Percentiles rank a stretch among this genome's conserved stretches.
Conservation (phyloP, 2,888 invertebrate genomes). For the Hanleya hanleyi region DNA sequence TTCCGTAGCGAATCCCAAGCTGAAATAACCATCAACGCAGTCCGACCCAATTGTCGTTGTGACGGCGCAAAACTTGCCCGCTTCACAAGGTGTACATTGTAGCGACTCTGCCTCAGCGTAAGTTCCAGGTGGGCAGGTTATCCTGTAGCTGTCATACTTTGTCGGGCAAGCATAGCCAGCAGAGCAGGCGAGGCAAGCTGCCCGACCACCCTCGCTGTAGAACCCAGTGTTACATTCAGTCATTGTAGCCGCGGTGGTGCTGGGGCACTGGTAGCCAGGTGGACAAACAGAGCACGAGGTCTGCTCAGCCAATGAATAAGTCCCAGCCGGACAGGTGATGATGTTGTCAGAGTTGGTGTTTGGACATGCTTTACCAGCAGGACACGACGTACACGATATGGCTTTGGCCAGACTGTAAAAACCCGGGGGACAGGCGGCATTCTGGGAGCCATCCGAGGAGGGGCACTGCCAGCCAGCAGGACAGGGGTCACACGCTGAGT, state of each 20-base stretch:
- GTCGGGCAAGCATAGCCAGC: constrained; percentile 67
- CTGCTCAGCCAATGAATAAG: constrained; percentile 53
- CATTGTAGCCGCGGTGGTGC: constrained; percentile 43
- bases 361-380: constrained; percentile 64
- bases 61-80: constrained; percentile 61
- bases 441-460: constrained; percentile 46
- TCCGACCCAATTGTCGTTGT: constrained; percentile 49
- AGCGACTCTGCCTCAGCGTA: constrained; percentile 55
- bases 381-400: constrained; percentile 56
- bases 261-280: constrained; percentile 47
- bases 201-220: constrained; percentile 59
- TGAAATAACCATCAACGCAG: constrained; percentile 63
- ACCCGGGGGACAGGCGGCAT: constrained; percentile 57
- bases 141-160: constrained; percentile 50
- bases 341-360: constrained; percentile 40
- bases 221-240: constrained; percentile 55
- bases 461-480: constrained; percentile 56
- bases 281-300: constrained; percentile 48
- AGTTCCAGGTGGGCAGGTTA: constrained; percentile 57
- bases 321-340: constrained; percentile 51
- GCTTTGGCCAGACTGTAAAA: constrained; percentile 48
- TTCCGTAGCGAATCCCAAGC: constrained; percentile 56
- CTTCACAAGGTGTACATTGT: constrained; percentile 60
- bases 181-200: constrained; percentile 59
- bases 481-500: constrained; percentile 46